Evolutionary conservation across 1,140 invertebrate genomes (phyloP).

Genomic region (Gryllus bimaculatus): DNA sequence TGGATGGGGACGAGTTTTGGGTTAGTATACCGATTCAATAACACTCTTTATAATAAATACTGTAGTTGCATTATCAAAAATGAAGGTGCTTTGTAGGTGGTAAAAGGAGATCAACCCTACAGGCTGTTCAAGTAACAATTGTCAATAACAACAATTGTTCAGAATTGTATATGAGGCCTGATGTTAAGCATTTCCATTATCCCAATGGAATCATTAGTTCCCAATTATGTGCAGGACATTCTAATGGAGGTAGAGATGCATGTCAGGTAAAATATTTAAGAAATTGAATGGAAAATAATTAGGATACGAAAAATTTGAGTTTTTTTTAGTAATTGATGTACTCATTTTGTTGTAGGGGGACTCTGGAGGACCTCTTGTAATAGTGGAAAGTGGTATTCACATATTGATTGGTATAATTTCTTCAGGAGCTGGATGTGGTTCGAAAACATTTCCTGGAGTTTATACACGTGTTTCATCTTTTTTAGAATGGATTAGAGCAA

Average conservation of each 20-base stretch:
- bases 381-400: conserved; percentile 13
- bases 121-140: conserved; percentile 21
- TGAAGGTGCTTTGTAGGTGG: conserved; percentile 10
- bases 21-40: conserved; percentile 11
- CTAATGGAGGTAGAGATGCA: conserved; percentile 33
- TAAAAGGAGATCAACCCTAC: conserved; percentile 10
- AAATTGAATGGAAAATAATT: no score
- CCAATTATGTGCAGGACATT: conserved; percentile 33
- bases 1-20: conserved; percentile 20
- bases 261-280: conserved; percentile 28
- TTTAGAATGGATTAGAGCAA: conserved; percentile 22
- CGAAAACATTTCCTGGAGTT: conserved; percentile 21
- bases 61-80: not conserved
- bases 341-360: conserved; percentile 18
- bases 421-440: conserved; percentile 23
- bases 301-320: conserved; percentile 7
- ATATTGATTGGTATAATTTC: conserved; percentile 20
- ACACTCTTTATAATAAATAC: not conserved
- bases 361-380: conserved; percentile 22
- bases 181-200: conserved; percentile 10
- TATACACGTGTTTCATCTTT: conserved; percentile 20
- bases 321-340: not conserved
- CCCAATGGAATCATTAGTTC: conserved; percentile 29
- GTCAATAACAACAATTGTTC: conserved; percentile 23
- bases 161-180: conserved; percentile 13